Evolutionary conservation across 1,140 invertebrate species (phyloP).

Genomic region (Caenorhabditis briggsae): DNA sequence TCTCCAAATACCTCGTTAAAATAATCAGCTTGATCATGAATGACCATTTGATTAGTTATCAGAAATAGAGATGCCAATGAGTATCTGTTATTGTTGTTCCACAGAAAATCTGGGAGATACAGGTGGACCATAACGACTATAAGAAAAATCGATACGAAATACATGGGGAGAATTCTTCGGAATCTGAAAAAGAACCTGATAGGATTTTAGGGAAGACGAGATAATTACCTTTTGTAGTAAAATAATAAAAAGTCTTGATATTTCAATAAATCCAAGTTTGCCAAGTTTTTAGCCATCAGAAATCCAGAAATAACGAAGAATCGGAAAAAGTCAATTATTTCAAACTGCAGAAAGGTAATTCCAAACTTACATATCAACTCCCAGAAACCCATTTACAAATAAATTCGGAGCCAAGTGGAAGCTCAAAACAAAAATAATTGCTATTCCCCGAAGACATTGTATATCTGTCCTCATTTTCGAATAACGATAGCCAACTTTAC

Average conservation of each 20-base stretch:
- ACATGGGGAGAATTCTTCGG: slow-evolving; percentile 35
- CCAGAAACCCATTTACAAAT: slow-evolving; percentile 30
- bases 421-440: background rate
- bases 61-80: slow-evolving; percentile 9
- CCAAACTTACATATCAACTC: background rate
- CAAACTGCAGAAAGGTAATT: background rate
- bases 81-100: slow-evolving; percentile 21
- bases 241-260: background rate
- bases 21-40: slow-evolving; percentile 41
- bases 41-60: slow-evolving; percentile 30
- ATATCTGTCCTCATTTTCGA: background rate
- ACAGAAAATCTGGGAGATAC: background rate
- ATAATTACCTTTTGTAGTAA: slow-evolving; percentile 45
- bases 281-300: slow-evolving; percentile 48
- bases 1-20: background rate
- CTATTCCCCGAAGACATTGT: slow-evolving; percentile 34
- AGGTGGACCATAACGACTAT: slow-evolving; percentile 12
- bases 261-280: background rate
- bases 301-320: slow-evolving; percentile 58
- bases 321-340: background rate
- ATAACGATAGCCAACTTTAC: too few relatives aligned
- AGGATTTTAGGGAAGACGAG: too few relatives aligned
- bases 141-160: background rate
- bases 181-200: background rate
- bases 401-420: background rate